phyloP scores from a whole-genome alignment of 2,797 vertebrate genomes.

The Coregonus ussuriensis region DNA sequence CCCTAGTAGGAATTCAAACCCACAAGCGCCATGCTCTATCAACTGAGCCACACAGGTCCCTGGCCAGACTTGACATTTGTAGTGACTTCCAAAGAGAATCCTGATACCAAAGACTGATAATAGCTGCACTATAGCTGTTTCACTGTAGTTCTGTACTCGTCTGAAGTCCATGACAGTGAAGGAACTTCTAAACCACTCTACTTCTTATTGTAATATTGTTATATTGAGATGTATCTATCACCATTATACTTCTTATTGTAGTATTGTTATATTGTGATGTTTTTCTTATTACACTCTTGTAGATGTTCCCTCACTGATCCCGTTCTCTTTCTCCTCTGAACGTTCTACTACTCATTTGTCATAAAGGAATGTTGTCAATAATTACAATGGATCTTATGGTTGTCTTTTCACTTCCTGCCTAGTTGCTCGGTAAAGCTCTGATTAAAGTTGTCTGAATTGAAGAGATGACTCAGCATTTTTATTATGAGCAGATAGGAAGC shows the following conservation, averaged over 20 bases:
- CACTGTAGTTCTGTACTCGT: neutral
- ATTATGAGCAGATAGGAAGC: neutral
- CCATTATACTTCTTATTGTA: neutral
- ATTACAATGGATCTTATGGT: slow-evolving; percentile 42
- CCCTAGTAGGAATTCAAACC: neutral
- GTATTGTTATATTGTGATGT: neutral
- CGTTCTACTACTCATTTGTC: slow-evolving; percentile 19
- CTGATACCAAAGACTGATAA: neutral
- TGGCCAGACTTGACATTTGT: neutral
- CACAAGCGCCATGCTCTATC: neutral
- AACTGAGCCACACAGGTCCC: neutral
- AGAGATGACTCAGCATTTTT: slow-evolving; percentile 37
- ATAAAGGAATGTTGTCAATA: slow-evolving; percentile 40
- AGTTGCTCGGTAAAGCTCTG: slow-evolving; percentile 41
- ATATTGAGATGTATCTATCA: neutral
- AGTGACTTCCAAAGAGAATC: neutral
- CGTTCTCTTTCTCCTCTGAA: neutral
- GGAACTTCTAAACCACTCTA: neutral
- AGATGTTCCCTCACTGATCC: neutral
- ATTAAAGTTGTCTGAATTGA: slow-evolving; percentile 32
- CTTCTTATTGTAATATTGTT: neutral
- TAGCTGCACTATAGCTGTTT: neutral
- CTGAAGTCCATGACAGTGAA: neutral
- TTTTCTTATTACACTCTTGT: neutral
- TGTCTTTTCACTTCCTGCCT: slow-evolving; percentile 26